Conservation (phyloP, 2,113 vertebrate genomes). For the Agapornis roseicollis region DNA sequence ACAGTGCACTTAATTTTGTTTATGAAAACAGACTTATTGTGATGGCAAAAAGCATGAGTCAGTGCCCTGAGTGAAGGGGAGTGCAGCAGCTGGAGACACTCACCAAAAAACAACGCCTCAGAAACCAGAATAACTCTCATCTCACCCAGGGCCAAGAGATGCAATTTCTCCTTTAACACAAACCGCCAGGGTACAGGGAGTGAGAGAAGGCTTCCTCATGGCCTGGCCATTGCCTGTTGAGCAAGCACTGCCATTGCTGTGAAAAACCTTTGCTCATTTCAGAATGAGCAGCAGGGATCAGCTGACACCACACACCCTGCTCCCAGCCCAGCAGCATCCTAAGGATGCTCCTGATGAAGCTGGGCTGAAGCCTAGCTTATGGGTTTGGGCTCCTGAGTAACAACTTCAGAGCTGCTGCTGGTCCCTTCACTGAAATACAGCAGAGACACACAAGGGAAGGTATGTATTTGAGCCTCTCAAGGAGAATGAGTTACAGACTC, state of each 20-base stretch:
- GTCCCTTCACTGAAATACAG: background rate
- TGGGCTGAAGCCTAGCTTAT: background rate
- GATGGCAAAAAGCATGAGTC: constrained; percentile 70
- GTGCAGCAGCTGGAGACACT: constrained; percentile 65
- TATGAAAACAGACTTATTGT: constrained; percentile 64
- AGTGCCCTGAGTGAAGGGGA: constrained; percentile 30
- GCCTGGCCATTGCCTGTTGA: constrained; percentile 72
- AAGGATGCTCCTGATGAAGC: background rate
- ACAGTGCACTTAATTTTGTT: constrained; percentile 54
- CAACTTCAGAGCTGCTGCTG: background rate
- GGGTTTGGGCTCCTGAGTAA: background rate
- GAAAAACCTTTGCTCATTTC: constrained; percentile 30
- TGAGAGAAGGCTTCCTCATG: constrained; percentile 23
- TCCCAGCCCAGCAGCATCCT: background rate
- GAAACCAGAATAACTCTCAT: constrained; percentile 33
- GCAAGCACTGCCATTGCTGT: constrained; percentile 22
- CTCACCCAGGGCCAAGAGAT: constrained; percentile 14
- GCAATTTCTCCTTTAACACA: constrained; percentile 46
- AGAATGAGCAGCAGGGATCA: constrained; percentile 69
- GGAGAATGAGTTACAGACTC: background rate
- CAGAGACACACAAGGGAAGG: background rate
- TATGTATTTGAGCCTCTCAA: accelerated
- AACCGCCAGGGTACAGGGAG: constrained; percentile 12
- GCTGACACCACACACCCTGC: background rate
- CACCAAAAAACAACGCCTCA: constrained; percentile 29